Evolutionary conservation across 2,113 vertebrate species (phyloP), one percentile per base, ranked within the genome.

Genomic region (Danionella cerebrum): DNA sequence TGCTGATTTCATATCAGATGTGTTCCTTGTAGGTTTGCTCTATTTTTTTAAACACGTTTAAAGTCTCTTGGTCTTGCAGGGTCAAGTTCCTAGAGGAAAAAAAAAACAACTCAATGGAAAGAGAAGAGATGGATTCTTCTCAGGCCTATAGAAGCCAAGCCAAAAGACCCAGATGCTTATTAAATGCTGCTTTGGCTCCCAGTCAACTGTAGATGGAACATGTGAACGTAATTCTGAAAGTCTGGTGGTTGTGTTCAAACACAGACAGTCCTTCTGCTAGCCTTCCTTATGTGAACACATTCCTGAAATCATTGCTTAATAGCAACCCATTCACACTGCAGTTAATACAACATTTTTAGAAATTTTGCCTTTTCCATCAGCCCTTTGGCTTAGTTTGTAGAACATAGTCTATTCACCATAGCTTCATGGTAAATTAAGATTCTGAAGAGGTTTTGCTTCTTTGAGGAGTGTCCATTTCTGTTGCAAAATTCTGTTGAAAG

Each of bases 91-190:
- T n/a, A n/a, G n/a, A n/a, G n/a, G n/a, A 22, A 18, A 12, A 18
- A 57, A 57, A 22, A 22, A 41, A 14, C 10, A 35, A 21, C 18
- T 22, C n/a, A 2, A 35, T 54, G 4, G 14, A 14, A 60, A 60
- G 57, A 33, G 25, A 36, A 52, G 54, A 51, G 29, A n/a, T n/a
- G 57, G 38, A 66, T 76, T 51, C 39, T 73, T 75, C 70, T 80
- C 68, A 4, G 18, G 35, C 60, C 21, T 44, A 42, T 11, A 36
- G 65, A 29, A 39, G 22, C 63, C 42, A 59, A 82, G 83, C 84
- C 86, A 85, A 79, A 82, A 68, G 57, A 29, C 62, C 79, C 84
- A 85, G 83, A 80, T 87, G 83, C 83, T 82, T 79, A 74, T 82
- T 84, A 81, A 84, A 82, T 82, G 73, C 76, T 24, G 71, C 12